A percentile compares a stretch with the other conserved stretches of the same genome.
phyloP scores from a whole-genome alignment of 2,888 invertebrate genomes.

The Meta bourneti region DNA sequence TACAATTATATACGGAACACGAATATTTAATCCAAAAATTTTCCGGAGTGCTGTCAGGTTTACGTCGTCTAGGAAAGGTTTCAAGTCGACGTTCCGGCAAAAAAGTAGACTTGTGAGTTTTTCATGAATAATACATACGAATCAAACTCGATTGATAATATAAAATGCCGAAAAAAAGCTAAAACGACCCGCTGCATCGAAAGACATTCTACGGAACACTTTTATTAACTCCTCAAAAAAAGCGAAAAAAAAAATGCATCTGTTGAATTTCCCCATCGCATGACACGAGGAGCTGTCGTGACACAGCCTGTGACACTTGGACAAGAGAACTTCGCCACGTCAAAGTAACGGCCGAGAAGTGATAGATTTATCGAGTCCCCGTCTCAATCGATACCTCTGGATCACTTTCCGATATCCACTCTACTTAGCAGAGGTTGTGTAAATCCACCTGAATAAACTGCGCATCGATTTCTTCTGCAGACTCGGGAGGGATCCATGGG shows the following conservation, averaged over 20 bases:
- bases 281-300: not conserved
- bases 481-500: not conserved
- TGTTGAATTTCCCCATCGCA: not conserved
- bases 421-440: not conserved
- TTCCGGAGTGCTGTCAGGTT: too few relatives aligned
- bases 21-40: too few relatives aligned
- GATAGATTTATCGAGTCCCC: not conserved
- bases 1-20: too few relatives aligned
- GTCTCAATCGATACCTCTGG: not conserved
- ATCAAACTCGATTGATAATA: too few relatives aligned
- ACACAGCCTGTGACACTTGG: not conserved
- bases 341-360: not conserved
- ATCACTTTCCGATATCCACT: constrained; percentile 35
- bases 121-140: too few relatives aligned
- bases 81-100: too few relatives aligned
- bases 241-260: not conserved
- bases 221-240: too few relatives aligned
- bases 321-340: not conserved
- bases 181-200: too few relatives aligned
- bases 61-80: too few relatives aligned
- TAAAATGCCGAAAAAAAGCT: too few relatives aligned
- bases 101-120: too few relatives aligned
- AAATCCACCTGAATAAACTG: constrained; percentile 16
- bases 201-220: too few relatives aligned
- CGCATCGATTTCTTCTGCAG: constrained; percentile 7